Evolutionary conservation across 1,140 invertebrate genomes (phyloP).

Genomic region (Lanistes nyassanus): DNA sequence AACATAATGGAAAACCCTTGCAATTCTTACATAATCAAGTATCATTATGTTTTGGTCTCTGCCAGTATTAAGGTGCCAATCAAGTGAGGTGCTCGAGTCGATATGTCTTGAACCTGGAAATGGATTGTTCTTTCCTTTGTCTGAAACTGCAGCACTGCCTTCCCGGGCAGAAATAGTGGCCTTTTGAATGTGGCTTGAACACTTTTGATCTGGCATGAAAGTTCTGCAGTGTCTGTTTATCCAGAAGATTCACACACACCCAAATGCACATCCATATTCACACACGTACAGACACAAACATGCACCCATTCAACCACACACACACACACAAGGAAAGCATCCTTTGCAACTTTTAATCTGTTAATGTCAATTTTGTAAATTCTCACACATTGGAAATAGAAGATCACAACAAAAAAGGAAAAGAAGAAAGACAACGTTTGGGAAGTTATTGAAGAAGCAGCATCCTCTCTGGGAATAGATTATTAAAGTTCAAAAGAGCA

Average conservation of each 20-base stretch:
- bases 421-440: too few relatives aligned
- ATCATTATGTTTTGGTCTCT: not conserved
- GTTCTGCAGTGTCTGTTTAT: conserved; percentile 4
- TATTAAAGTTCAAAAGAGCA: too few relatives aligned
- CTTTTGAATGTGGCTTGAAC: conserved; percentile 33
- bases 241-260: not conserved
- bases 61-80: conserved; percentile 4
- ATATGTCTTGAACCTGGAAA: conserved; percentile 4
- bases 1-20: not conserved
- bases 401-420: too few relatives aligned
- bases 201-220: not conserved
- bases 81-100: conserved; percentile 12
- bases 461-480: too few relatives aligned
- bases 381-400: conserved; percentile 4
- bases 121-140: not conserved
- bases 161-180: conserved; percentile 41
- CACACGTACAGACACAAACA: not conserved
- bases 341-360: not conserved
- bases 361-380: not conserved
- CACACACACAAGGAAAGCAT: not conserved
- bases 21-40: not conserved
- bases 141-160: conserved; percentile 19
- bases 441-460: too few relatives aligned
- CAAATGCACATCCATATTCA: not conserved
- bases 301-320: not conserved